Conservation (phyloP, 2,888 invertebrate genomes). For the Heterodera filipjevi region DNA sequence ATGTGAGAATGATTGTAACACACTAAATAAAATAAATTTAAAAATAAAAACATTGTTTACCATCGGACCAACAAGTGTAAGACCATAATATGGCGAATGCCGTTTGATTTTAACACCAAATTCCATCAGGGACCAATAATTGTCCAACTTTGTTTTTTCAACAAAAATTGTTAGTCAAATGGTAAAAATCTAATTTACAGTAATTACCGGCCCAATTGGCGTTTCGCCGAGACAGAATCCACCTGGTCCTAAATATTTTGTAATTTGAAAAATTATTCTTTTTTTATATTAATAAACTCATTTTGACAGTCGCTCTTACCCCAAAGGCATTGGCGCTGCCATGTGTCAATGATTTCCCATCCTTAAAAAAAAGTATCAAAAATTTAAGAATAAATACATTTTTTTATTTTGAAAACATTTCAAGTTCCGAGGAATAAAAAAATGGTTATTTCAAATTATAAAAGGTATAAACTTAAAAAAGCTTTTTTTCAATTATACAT, state of each 20-base stretch:
- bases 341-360: constrained; percentile 59
- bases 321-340: constrained; percentile 63
- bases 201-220: constrained; percentile 45
- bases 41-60: constrained; percentile 39
- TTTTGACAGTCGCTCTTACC: constrained; percentile 40
- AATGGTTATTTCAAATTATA: too few species aligned
- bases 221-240: constrained; percentile 49
- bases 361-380: constrained; percentile 48
- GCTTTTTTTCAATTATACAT: too few species aligned
- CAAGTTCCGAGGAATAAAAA: neutral
- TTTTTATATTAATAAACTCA: neutral
- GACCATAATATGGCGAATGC: constrained; percentile 60
- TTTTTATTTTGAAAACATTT: neutral
- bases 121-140: constrained; percentile 64
- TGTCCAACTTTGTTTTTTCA: constrained; percentile 47
- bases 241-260: constrained; percentile 30
- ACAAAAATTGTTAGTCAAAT: neutral
- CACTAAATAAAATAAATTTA: constrained; percentile 44
- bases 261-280: constrained; percentile 22
- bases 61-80: constrained; percentile 54
- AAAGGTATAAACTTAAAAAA: too few species aligned
- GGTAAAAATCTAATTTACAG: neutral
- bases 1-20: constrained; percentile 48
- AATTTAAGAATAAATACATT: neutral
- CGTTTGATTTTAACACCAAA: constrained; percentile 60